Conservation (phyloP, 1,140 invertebrate genomes). For the Anadara kagoshimensis region DNA sequence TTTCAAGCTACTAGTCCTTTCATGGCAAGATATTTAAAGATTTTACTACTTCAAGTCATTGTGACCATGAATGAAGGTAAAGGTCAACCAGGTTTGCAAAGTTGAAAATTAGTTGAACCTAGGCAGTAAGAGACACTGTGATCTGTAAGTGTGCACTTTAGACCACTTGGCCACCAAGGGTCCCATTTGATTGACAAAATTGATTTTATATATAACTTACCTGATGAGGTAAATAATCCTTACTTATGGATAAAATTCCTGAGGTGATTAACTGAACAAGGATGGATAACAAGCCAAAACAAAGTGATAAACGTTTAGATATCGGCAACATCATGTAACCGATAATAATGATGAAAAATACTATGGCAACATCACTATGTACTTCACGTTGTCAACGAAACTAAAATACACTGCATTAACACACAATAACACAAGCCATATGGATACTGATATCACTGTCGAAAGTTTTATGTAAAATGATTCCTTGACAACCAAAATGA, state of each 20-base stretch:
- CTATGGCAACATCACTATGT: constrained; percentile 47
- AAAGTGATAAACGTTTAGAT: constrained; percentile 56
- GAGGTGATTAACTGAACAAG: constrained; percentile 51
- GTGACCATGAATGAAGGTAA: too few species aligned
- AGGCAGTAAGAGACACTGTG: too few species aligned
- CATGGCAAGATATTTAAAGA: too few species aligned
- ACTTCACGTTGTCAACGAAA: constrained; percentile 34
- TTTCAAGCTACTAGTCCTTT: too few species aligned
- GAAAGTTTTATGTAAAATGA: constrained; percentile 44
- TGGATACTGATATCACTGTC: constrained; percentile 31
- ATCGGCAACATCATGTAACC: constrained; percentile 64
- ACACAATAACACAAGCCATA: constrained; percentile 36
- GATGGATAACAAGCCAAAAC: constrained; percentile 47
- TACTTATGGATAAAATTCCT: constrained; percentile 43
- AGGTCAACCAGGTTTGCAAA: too few species aligned
- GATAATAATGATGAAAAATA: constrained; percentile 60
- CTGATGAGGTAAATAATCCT: constrained; percentile 48
- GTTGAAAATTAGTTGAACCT: too few species aligned
- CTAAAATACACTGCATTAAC: constrained; percentile 54
- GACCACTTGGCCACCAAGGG: too few species aligned
- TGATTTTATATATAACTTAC: constrained; percentile 24
- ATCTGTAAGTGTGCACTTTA: too few species aligned
- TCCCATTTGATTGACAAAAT: too few species aligned
- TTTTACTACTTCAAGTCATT: too few species aligned
- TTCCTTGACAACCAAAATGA: constrained; percentile 33